These are phyloP conservation scores for Lordiphosa fenestrarum DNA, from an alignment of 2,888 invertebrate genomes.

Conservation along the genomic window DNA sequence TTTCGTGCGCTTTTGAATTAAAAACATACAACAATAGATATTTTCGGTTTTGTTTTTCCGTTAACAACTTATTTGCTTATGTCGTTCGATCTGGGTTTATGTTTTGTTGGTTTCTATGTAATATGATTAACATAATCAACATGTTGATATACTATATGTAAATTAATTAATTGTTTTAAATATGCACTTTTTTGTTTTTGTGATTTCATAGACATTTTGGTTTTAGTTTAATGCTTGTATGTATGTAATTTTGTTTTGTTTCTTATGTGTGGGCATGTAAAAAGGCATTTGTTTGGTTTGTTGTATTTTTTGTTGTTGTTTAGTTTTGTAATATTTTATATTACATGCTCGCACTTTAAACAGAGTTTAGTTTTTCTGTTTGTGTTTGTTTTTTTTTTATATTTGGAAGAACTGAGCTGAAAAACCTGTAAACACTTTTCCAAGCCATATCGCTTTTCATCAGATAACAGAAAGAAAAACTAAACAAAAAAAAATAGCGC, in stretches of 20 bases:
- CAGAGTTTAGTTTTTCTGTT: conserved; percentile 15
- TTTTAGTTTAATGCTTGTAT: conserved; percentile 28
- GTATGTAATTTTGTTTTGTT: conserved; percentile 27
- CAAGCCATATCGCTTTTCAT: conserved; percentile 30
- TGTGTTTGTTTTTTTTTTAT: conserved; percentile 19
- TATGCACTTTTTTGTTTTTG: conserved; percentile 2
- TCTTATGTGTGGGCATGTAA: conserved; percentile 74
- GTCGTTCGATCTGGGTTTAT: conserved; percentile 19
- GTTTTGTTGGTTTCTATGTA: background rate
- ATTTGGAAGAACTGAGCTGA: conserved; percentile 64
- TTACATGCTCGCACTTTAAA: conserved; percentile 10
- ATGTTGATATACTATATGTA: conserved; percentile 48
- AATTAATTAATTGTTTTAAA: conserved; percentile 34
- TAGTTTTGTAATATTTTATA: conserved; percentile 21
- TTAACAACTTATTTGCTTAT: conserved; percentile 49
- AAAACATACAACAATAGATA: conserved; percentile 69
- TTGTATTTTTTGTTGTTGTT: conserved; percentile 28
- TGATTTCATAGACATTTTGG: conserved; percentile 16
- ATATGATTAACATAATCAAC: conserved; percentile 61
- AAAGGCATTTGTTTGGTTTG: conserved; percentile 75
- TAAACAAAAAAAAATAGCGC: conserved; percentile 10
- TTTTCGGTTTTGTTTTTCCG: conserved; percentile 20
- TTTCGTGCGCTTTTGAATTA: conserved; percentile 62
- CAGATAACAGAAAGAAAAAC: background rate
- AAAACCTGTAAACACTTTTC: conserved; percentile 58